A percentile compares a stretch with the other conserved stretches of the same genome.
Conservation (phyloP, 2,888 invertebrate species). For the Drosophila ustulata region DNA sequence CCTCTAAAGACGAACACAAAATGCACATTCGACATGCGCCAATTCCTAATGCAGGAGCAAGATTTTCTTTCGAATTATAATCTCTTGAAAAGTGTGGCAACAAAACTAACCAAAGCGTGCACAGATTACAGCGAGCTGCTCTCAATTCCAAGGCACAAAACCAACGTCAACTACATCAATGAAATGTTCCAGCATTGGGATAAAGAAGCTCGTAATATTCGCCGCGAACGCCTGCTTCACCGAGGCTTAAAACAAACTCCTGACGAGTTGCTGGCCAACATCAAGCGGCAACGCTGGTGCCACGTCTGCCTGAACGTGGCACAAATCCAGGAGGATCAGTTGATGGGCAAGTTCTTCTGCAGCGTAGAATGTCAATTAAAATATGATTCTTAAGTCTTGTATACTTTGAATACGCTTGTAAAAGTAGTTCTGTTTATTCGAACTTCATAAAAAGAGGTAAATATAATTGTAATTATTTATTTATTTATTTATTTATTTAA, state of each 20-base stretch:
- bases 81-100: neutral
- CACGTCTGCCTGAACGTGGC: slow-evolving; percentile 59
- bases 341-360: slow-evolving; percentile 33
- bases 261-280: slow-evolving; percentile 24
- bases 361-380: slow-evolving; percentile 45
- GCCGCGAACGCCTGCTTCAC: neutral
- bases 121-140: neutral
- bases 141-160: no score
- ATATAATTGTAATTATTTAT: slow-evolving; percentile 14
- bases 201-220: neutral
- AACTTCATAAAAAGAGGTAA: slow-evolving; percentile 12
- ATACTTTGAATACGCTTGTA: neutral
- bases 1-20: neutral
- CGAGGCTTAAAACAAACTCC: neutral
- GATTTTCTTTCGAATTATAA: neutral
- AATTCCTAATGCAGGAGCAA: neutral
- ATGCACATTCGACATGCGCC: neutral
- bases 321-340: slow-evolving; percentile 28
- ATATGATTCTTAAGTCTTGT: slow-evolving; percentile 1
- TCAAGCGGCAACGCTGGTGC: slow-evolving; percentile 70
- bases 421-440: neutral
- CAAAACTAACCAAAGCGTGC: neutral
- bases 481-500: no score
- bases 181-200: slow-evolving; percentile 10
- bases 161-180: slow-evolving; percentile 1